Evolutionary conservation across 2,113 vertebrate genomes (phyloP).

Genomic region (Equus quagga): DNA sequence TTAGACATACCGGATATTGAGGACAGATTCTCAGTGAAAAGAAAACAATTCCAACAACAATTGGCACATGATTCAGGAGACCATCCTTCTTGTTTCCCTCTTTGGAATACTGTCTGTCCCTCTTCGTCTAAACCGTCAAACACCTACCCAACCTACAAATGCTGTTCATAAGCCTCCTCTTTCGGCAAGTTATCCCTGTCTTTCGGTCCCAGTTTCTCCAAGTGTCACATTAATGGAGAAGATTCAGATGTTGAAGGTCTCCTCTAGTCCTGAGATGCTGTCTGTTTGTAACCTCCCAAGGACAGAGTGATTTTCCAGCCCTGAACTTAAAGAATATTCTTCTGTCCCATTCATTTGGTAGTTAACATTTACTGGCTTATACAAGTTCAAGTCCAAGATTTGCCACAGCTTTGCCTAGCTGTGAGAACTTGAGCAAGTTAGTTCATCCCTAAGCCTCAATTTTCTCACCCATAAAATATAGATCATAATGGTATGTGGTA

Average conservation of each 20-base stretch:
- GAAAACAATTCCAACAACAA: neutral
- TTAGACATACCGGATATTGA: neutral
- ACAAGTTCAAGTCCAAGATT: neutral
- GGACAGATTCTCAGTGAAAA: slow-evolving; percentile 15
- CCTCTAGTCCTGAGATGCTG: neutral
- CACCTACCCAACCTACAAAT: neutral
- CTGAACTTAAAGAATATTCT: neutral
- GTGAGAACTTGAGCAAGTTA: neutral
- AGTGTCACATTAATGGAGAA: neutral
- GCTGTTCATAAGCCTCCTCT: neutral
- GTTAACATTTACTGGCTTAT: neutral
- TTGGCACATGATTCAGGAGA: neutral
- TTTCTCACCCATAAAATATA: neutral
- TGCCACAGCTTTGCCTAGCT: neutral
- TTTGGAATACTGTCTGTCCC: neutral
- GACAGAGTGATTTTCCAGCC: neutral
- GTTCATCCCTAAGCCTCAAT: neutral
- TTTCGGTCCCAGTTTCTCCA: neutral
- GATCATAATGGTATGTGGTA: neutral
- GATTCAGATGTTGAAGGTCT: neutral
- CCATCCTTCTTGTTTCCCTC: neutral
- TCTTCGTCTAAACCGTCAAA: neutral
- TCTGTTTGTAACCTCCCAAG: neutral
- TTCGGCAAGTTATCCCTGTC: neutral
- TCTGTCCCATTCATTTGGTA: neutral